Base-by-base conservation (phyloP, 1,140 invertebrate species). In the Goniozus legneri region DNA sequence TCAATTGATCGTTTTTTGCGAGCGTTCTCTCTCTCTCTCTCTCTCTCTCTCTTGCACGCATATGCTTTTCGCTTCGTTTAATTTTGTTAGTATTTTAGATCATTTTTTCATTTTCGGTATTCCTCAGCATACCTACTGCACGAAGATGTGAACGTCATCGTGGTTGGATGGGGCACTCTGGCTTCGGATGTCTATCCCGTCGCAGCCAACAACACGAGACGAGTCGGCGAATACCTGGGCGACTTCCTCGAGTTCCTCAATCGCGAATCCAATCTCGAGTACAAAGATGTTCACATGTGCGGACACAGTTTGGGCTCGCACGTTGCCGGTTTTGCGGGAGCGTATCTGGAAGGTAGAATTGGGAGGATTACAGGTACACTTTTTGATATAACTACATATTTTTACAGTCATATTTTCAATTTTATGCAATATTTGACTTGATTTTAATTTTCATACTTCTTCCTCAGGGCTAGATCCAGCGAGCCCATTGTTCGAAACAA, bases 251-350 rank as follows among this genome's bases (percentile, higher is more conserved):
- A 68, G 1, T 67, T 73, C 43, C 48, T 76, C 3, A 65, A 58
- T 14, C 59, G 65, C 3, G 66, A 69, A 24, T 69, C 64, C 8
- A 71, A 72, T 22, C 53, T 72, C 4, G 67, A 79, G 3, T 66
- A 61, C 36, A 66, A 66, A 31, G 74, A 80, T 22, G 80, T 88
- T 47, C 87, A 92, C 64, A 68, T 92, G 1, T 84, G 91, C 43
- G 91, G 91, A 0, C 90, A 92, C 71, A 91, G 88, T 38, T 72
- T 94, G 10, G 91, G 91, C 0, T 84, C 87, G 0, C 90, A 92
- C 58, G 85, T 91, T 10, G 81, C 85, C 0, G 87, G 88, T 0
- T 87, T 87, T 47, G 80, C 86, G 0, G 89, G 88, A 0, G 56
- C 63, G 13, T 66, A 57, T 40, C 39, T 65, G 7, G 55, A 67